A percentile compares a stretch with the other conserved stretches of the same genome.
phyloP scores from a whole-genome alignment of 92 coral and sea anemone species.

The Porites lobata region DNA sequence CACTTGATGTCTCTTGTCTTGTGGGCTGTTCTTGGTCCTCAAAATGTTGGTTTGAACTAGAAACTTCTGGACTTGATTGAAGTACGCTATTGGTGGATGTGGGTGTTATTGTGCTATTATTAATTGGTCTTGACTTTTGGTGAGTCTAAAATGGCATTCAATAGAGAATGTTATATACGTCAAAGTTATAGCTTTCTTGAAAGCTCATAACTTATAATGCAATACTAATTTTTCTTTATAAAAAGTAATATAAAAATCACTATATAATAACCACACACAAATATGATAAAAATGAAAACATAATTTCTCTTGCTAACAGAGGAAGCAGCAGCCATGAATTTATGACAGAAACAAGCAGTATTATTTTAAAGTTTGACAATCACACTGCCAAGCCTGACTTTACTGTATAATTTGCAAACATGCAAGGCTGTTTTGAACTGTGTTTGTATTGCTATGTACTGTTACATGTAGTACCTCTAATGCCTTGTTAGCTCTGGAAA shows the following conservation, averaged over 20 bases:
- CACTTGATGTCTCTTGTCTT: slow-evolving; percentile 4
- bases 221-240: too few species aligned
- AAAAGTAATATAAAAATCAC: too few species aligned
- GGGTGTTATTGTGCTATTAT: not conserved
- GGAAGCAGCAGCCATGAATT: not conserved
- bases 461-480: slow-evolving; percentile 72
- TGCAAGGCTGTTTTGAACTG: not conserved
- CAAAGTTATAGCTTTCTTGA: not conserved
- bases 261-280: too few species aligned
- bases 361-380: too few species aligned
- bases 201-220: too few species aligned
- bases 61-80: slow-evolving; percentile 33
- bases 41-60: slow-evolving; percentile 16
- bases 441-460: not conserved
- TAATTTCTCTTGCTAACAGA: not conserved
- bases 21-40: slow-evolving; percentile 13
- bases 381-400: too few species aligned
- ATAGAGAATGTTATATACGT: too few species aligned
- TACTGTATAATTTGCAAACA: too few species aligned
- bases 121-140: not conserved
- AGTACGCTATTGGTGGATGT: not conserved
- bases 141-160: slow-evolving; percentile 36
- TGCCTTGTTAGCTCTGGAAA: slow-evolving; percentile 74
- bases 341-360: not conserved
- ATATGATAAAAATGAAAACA: too few species aligned